Conservation (phyloP, 1,140 invertebrate genomes). For the Caerostris darwini region DNA sequence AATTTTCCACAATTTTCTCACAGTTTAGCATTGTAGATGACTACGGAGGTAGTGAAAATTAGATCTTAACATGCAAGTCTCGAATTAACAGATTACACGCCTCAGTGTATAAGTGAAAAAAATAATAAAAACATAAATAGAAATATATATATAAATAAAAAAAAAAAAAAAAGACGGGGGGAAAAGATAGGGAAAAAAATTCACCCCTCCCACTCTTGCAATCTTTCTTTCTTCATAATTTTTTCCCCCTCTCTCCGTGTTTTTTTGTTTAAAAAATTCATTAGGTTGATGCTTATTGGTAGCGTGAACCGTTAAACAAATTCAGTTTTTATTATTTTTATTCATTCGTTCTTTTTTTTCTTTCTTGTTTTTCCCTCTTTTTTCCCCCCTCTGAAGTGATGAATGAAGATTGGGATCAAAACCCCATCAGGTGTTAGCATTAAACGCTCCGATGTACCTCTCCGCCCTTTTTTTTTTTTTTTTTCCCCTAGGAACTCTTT, state of each 20-base stretch:
- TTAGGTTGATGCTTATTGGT: constrained; percentile 70
- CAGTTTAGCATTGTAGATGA: constrained; percentile 71
- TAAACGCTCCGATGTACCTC: constrained; percentile 68
- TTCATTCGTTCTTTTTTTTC: background rate
- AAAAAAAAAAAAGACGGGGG: too few relatives aligned
- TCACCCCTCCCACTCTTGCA: constrained; percentile 27
- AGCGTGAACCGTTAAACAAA: constrained; percentile 73
- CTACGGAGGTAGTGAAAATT: constrained; percentile 69
- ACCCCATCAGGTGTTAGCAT: constrained; percentile 75
- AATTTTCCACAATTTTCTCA: constrained; percentile 68
- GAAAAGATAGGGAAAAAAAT: background rate
- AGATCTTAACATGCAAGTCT: constrained; percentile 73
- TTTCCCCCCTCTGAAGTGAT: constrained; percentile 53
- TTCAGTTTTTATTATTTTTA: constrained; percentile 64
- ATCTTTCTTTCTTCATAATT: constrained; percentile 33
- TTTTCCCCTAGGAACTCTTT: constrained; percentile 49
- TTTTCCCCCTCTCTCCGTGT: background rate
- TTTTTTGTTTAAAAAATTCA: constrained; percentile 73
- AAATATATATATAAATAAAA: constrained; percentile 11
- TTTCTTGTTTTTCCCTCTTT: background rate
- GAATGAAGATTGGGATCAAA: constrained; percentile 73
- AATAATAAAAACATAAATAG: background rate
- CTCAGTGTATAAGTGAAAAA: constrained; percentile 26
- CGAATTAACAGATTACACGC: constrained; percentile 76
- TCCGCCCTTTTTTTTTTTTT: background rate